Base-by-base conservation (phyloP, 2,888 invertebrate species). In the Luffia ferchaultella region DNA sequence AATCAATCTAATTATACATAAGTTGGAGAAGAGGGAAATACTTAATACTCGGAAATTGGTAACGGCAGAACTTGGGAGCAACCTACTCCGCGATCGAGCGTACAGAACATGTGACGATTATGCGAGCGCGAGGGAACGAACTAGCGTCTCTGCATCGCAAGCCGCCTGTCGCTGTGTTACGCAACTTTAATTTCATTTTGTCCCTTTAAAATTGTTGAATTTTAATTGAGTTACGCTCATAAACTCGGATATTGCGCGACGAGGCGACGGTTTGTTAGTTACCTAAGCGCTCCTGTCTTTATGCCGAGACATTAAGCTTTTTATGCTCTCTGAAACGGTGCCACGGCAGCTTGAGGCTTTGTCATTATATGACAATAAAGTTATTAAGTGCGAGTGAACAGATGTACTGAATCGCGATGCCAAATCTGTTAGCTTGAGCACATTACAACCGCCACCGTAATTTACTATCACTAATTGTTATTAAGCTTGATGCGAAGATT, bases 141-240 rank as follows among this genome's bases (percentile, higher is more conserved):
- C 12, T 30, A 7, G 30, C 12, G 5, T 30, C 30, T 3, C 30
- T 30, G 30, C 30, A 12, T n/a, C 30, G 30, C 18, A 16, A 19
- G 40, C 50, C 42, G 49, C 16, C 49, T 52, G 46, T 55, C 46
- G 49, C 62, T 55, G 59, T 61, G 62, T 70, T 64, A 70, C 69
- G 70, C 70, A 72, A 76, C 74, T 80, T 83, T 73, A 77, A 76
- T 73, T 76, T 67, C 67, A 70, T 70, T 70, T 67, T 59, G 64
- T 60, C 63, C 64, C 65, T 64, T 62, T 67, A 64, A 73, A 78
- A 77, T 72, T 68, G 70, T 65, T 61, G 65, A 66, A 69, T 71
- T 78, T 77, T 76, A 82, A 79, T 79, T 71, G 74, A 73, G 71
- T 73, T 70, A 57, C 59, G 64, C 62, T 65, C 65, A 65, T 75